These are phyloP conservation scores for Bujurquina vittata DNA, from an alignment of 2,113 vertebrate genomes.

Conservation along the genomic window DNA sequence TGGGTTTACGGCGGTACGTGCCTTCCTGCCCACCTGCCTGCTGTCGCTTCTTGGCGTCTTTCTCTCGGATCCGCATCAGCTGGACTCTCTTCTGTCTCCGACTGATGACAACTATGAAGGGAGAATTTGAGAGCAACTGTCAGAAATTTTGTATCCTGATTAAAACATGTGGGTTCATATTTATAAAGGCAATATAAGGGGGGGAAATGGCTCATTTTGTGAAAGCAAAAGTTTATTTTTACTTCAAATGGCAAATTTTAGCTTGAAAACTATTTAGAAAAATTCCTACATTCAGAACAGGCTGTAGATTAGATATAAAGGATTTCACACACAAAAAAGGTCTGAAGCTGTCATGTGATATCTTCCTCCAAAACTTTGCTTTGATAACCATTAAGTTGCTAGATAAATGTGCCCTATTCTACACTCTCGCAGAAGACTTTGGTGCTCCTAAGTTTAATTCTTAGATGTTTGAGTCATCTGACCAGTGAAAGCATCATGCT, in stretches of 20 bases:
- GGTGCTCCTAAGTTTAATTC: neutral
- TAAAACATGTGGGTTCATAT: neutral
- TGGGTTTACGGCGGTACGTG: conserved; percentile 83
- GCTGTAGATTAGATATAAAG: neutral
- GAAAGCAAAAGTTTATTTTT: neutral
- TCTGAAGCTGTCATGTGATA: neutral
- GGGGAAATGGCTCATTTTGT: neutral
- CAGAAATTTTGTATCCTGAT: neutral
- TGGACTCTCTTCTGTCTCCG: conserved; percentile 87
- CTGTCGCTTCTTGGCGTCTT: conserved; percentile 85
- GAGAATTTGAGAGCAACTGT: neutral
- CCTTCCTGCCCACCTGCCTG: conserved; percentile 82
- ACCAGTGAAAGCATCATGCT: conserved; percentile 14
- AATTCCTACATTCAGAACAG: no score
- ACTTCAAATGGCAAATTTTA: neutral
- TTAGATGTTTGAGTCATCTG: neutral
- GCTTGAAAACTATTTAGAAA: neutral
- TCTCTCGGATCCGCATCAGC: conserved; percentile 86
- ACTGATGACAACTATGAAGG: conserved; percentile 82
- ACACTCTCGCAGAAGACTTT: neutral
- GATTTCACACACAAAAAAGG: neutral
- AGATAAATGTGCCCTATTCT: neutral
- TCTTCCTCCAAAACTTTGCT: neutral
- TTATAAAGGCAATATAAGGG: neutral
- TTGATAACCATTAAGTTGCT: neutral